phyloP scores from a whole-genome alignment of 2,797 vertebrate species.

The Betta splendens region DNA sequence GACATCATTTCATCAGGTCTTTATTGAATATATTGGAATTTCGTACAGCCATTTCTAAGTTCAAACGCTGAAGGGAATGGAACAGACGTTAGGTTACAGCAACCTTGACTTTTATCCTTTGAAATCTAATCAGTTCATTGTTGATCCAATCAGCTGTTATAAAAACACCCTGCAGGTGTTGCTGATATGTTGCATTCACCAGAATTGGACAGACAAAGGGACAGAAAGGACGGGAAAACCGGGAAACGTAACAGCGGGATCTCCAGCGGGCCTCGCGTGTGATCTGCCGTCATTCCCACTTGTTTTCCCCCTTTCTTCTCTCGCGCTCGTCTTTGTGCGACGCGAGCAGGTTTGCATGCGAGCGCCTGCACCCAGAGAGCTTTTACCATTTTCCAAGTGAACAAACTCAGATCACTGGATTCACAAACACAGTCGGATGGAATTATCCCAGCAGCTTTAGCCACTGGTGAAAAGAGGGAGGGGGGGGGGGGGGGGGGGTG shows the following conservation, averaged over 20 bases:
- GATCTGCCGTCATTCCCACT: not conserved
- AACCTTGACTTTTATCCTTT: no score
- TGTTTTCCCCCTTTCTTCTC: not conserved
- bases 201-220: not conserved
- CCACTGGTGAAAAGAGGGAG: slow-evolving; percentile 48
- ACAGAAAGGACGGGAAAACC: no score
- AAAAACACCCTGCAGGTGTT: no score
- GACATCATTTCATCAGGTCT: no score
- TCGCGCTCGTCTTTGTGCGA: not conserved
- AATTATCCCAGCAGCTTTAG: slow-evolving; percentile 46
- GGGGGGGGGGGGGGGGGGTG: slow-evolving; percentile 47
- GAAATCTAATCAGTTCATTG: no score
- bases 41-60: no score
- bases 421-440: slow-evolving; percentile 40
- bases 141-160: no score
- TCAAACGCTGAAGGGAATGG: no score
- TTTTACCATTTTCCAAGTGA: slow-evolving; percentile 35
- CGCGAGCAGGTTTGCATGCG: not conserved
- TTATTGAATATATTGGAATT: no score
- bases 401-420: slow-evolving; percentile 32
- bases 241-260: no score
- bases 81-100: no score
- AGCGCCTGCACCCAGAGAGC: slow-evolving; percentile 12
- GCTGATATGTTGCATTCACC: no score
- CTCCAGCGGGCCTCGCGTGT: not conserved